A percentile compares a stretch with the other conserved stretches of the same genome.
These are phyloP conservation scores for Onychostoma macrolepis DNA, from an alignment of 2,113 vertebrate species.

Conservation along the genomic window DNA sequence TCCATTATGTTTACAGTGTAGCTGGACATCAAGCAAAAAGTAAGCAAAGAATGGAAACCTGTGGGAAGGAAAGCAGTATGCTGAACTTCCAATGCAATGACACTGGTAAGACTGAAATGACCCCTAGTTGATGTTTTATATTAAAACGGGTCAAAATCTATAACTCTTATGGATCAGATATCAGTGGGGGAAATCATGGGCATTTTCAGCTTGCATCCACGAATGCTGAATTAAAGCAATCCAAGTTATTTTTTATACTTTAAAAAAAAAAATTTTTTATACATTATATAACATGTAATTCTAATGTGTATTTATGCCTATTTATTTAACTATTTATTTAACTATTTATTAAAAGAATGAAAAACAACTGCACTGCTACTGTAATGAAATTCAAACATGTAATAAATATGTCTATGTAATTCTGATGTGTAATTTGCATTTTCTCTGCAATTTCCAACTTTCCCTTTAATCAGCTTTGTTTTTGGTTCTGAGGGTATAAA, in stretches of 20 bases:
- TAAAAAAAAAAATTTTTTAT: too few relatives aligned
- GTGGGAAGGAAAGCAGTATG: too few relatives aligned
- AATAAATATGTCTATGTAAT: background rate
- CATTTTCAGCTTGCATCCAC: background rate
- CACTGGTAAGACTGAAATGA: background rate
- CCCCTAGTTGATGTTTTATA: conserved; percentile 43
- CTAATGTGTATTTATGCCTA: background rate
- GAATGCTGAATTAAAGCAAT: background rate
- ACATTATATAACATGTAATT: too few relatives aligned
- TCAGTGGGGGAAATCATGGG: background rate
- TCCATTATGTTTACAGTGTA: too few relatives aligned
- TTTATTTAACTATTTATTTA: conserved; percentile 67
- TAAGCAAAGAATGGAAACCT: background rate
- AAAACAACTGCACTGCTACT: background rate
- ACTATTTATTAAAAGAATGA: conserved; percentile 46
- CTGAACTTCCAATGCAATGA: background rate
- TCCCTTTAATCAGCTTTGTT: background rate
- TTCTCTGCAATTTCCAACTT: background rate
- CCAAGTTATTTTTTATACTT: background rate
- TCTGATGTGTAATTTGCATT: background rate
- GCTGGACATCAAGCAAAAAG: background rate
- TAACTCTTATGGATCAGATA: background rate
- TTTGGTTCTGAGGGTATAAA: background rate
- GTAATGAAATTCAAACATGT: background rate
- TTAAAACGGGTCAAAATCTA: conserved; percentile 45